These are phyloP conservation scores for Avahi laniger DNA, from an alignment of 2,797 vertebrate genomes.

Conservation along the genomic window DNA sequence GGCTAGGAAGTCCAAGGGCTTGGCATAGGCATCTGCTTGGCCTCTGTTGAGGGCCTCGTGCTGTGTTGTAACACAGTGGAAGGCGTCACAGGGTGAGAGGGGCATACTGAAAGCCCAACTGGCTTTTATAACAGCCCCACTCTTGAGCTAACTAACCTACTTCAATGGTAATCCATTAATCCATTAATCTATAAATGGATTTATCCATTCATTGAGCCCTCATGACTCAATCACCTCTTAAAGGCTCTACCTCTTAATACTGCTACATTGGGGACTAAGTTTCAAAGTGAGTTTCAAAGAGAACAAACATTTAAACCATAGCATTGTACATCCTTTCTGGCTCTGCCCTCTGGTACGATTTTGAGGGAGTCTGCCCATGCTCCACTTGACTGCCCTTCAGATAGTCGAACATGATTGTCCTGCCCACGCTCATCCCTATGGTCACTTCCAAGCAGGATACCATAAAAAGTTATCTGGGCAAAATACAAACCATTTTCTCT, in stretches of 20 bases:
- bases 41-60: background rate
- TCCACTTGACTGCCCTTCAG: background rate
- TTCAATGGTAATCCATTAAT: background rate
- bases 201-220: background rate
- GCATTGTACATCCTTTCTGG: background rate
- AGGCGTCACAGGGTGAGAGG: background rate
- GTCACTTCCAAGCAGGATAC: background rate
- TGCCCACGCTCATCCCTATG: background rate
- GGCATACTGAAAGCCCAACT: background rate
- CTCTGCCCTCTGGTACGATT: background rate
- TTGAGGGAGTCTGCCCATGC: background rate
- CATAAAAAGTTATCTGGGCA: background rate
- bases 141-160: background rate
- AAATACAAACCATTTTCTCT: background rate
- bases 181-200: background rate
- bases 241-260: background rate
- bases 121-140: background rate
- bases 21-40: background rate
- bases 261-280: background rate
- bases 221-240: background rate
- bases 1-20: background rate
- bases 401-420: background rate
- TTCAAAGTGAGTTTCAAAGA: background rate
- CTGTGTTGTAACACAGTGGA: background rate
- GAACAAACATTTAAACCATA: background rate